Base-by-base conservation (phyloP, 2,888 invertebrate genomes). In the Syrista parreyssii region DNA sequence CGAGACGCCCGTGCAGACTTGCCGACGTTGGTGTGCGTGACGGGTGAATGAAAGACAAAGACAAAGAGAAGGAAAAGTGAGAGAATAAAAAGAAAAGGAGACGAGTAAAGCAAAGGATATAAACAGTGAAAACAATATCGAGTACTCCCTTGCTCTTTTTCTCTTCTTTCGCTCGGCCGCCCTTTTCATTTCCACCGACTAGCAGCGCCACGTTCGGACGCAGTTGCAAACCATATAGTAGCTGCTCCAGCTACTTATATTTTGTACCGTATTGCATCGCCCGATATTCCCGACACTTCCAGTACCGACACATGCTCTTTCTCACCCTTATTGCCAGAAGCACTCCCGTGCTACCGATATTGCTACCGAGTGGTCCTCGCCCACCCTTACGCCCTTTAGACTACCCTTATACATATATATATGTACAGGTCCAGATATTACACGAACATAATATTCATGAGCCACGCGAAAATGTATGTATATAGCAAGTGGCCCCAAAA, bases 271-370 rank as follows among this genome's bases (percentile, higher is more conserved):
- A 68, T 36, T 68, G 79, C 78, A 75, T 78, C 78, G 79, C 78
- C 79, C 78, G 79, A 82, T 83, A 83, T 83, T 82, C 78, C 82
- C 78, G 72, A 79, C 80, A 81, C 85, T 80, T 79, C 80, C 76
- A 77, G 77, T 79, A 78, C 76, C 76, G 77, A 79, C 86, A 86
- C 86, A 86, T 84, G 87, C 84, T 82, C 82, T 82, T 87, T 86
- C 86, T 84, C 86, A 86, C 83, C 87, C 86, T 86, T 87, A 87
- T 87, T 85, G 84, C 84, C 78, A 78, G 81, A 86, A 83, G 81
- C 84, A 82, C 84, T 85, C 81, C 78, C 75, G 78, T 73, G 81
- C 79, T 75, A 79, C 83, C 84, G 82, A 85, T 85, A 84, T 83
- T 81, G 79, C 84, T 75, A 73, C 69, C 40, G 74, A 73, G 78